phyloP scores from a whole-genome alignment of 2,797 vertebrate species.

The Chrysocyon brachyurus region DNA sequence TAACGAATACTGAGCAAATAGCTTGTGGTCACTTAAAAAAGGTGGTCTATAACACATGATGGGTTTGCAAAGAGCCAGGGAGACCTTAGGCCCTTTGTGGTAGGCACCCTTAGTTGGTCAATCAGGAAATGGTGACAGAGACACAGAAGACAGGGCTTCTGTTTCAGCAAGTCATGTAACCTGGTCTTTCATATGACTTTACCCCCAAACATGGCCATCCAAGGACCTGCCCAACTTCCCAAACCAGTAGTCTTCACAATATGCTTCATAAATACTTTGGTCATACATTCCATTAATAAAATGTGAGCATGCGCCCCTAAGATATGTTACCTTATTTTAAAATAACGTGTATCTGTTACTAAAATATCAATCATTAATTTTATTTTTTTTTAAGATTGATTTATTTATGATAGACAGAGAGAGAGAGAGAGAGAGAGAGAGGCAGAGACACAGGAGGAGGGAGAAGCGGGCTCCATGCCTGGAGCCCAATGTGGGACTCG shows the following conservation, averaged over 20 bases:
- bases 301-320: background rate
- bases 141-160: background rate
- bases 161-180: background rate
- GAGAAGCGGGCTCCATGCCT: too few species aligned
- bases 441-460: too few species aligned
- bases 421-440: too few species aligned
- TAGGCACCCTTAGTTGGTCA: background rate
- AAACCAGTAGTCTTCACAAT: background rate
- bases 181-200: background rate
- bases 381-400: background rate
- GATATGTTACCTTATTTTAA: slow-evolving; percentile 3
- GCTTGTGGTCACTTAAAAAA: background rate
- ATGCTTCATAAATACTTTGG: background rate
- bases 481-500: too few species aligned
- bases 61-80: background rate
- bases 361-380: slow-evolving; percentile 32
- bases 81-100: background rate
- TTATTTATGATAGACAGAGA: too few species aligned
- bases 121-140: background rate
- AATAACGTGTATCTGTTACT: slow-evolving; percentile 8
- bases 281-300: background rate
- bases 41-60: background rate
- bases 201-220: background rate
- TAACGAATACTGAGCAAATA: background rate
- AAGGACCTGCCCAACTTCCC: background rate